Evolutionary conservation across 2,888 invertebrate species (phyloP), one percentile per base, ranked within the genome.

Genomic region (Plebejus melissa): DNA sequence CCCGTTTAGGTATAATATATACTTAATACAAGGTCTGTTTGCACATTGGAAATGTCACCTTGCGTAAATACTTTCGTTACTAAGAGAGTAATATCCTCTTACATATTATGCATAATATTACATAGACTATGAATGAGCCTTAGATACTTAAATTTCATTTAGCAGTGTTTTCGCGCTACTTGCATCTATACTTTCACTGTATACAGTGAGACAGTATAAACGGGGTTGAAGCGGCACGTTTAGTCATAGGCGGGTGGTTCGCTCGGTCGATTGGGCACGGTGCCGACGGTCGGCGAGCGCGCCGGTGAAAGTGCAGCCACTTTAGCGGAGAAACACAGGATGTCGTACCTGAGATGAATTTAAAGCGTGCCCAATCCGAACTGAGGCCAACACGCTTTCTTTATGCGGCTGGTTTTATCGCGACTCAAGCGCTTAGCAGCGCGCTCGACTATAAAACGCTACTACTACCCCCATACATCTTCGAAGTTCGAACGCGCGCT

Each of bases 281-380:
- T 76, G 76, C 41, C 41, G 38, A 76, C 76, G 75, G 76, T 76
- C 70, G 74, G 74, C 76, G 78, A 79, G 70, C 79, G 79, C 75
- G 77, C 69, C 74, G 78, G 82, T 78, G 82, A 82, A 82, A 82
- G 81, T 81, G 80, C 72, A 50, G 46, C 77, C 79, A 76, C 78
- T 76, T 76, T 36, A 76, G 76, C 75, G 78, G 79, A 78, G 82
- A 82, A 81, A 82, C 80, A 78, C 79, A 81, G 81, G 81, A 80
- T 81, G 81, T 81, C 77, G 54, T 74, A 77, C 77, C 77, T 76
- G 78, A 77, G 74, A 77, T 78, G 77, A 77, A 78, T 78, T 77
- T 76, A 76, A 77, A 78, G 76, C 74, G 70, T 69, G 3, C 54
- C 74, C 65, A 75, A 75, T 71, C 74, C 38, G 72, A 60, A 36